Evolutionary conservation across 2,113 vertebrate species (phyloP), one percentile per base, ranked within the genome.

Genomic region (Raphicerus campestris): DNA sequence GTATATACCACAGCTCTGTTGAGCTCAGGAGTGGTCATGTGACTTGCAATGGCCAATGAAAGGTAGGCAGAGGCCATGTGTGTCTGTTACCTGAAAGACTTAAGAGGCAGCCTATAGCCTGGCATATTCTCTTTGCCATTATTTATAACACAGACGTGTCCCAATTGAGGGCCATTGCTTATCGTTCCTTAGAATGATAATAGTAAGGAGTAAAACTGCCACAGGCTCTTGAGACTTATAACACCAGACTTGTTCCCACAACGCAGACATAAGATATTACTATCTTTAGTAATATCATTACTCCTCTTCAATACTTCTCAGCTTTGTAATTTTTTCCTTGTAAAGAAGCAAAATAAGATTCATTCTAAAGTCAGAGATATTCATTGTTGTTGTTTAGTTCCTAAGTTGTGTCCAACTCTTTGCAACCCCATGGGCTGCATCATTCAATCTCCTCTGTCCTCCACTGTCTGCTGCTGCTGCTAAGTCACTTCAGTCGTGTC

Each of bases 311-410:
- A 56, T 3, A 17, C 6, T 77, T 75, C 3, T 11, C 39, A 51
- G 39, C 19, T 83, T 49, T 88, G 42, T 56, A 80, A 83, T 58
- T 35, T 83, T 91, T 63, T 89, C 15, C 58, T 45, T 77, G 16
- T 86, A 90, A 95, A 96, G 19, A 77, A 93, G 30, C 4, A 83
- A 94, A 94, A 73, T 8, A 81, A 87, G 80, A 66, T 55, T 61
- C 56, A 89, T 89, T 93, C 4, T 58, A 95, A 95, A 96, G 66
- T 55, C 49, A 75, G 63, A 95, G 53, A 0, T 42, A 47, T 35
- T 66, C 26, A 11, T 60, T 75, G 35, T 24, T 73, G 35, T 42
- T 42, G 5, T 42, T 42, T 22, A 75, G 10, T 75, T 13, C 35
- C 22, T 75, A 42, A 42, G 35, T 75, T 75, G 35, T 42, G 35